Evolutionary conservation across 2,888 invertebrate genomes (phyloP), one percentile per base, ranked within the genome.

Genomic region (Campoplex nolae): DNA sequence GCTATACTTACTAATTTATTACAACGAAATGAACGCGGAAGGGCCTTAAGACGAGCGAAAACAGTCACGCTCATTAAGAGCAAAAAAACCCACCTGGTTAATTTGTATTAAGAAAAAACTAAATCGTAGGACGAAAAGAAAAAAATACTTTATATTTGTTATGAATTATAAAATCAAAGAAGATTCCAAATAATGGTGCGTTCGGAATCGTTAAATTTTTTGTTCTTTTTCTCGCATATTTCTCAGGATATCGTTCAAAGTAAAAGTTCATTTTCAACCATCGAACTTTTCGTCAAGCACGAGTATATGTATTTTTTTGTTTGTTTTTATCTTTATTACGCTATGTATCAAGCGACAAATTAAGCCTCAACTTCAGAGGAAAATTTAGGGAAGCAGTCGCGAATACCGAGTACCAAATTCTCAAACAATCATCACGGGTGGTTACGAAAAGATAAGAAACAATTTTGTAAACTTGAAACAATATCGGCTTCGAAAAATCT

Each of bases 1-100:
- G 82, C 86, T 68, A 70, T 76, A 76, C 81, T 85, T 81, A 87
- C 79, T 86, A 84, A 88, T 86, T 75, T 81, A 81, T 86, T 83
- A 77, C 76, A 74, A 84, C 58, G 75, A 87, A 48, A 70, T 45
- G 48, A 80, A 79, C 67, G 54, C 58, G 51, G 28, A 56, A 45
- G 83, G 74, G 73, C 48, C 85, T 90, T 76, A 84, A 86, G 45
- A 70, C 42, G 32, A 54, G 16, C 67, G 35, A 28, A 54, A 32
- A 67, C 54, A 16, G 42, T 78, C 42, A 28, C 54, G 54, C 67
- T 58, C 45, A 3, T 58, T 16, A 16, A 38, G 32, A 88, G 88
- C 86, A 62, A 28, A 42, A 28, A 38, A 78, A 65, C 51, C 35
- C 80, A 80, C 71, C 18, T n/a, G 65, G 58, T 58, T 62, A 67